Evolutionary conservation across 1,140 invertebrate genomes (phyloP), one percentile per base, ranked within the genome.

Genomic region (Bicyclus anynana): DNA sequence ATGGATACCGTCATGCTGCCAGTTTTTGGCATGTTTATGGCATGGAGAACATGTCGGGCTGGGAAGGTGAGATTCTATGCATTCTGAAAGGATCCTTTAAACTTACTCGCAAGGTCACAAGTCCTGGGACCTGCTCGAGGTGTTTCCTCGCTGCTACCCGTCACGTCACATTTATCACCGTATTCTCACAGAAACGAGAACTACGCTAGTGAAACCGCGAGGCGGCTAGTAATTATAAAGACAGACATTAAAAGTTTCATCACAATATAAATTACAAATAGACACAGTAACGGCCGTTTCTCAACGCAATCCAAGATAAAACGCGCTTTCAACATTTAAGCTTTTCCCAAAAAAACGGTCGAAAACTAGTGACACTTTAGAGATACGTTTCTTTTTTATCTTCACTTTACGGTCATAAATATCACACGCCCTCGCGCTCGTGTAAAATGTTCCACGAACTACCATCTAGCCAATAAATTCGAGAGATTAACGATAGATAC

Each of bases 401-500:
- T 84, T 80, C 77, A 78, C 72, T 75, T 61, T 40, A 56, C 52
- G 53, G 74, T 68, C 72, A 87, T 87, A 87, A 87, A 87, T 85
- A 84, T 74, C 74, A 40, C 42, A 70, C 78, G 75, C 78, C 77
- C 71, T 80, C 78, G 69, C 72, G 58, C 67, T 57, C 68, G 57
- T 57, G 68, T 70, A 65, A 72, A 76, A 82, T 71, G 75, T 70
- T 77, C 69, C 65, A 73, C 71, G 63, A 68, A 82, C 76, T 71
- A 68, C 68, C 60, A 71, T 49, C 69, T 70, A 72, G 63, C 61
- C 71, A 72, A 87, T 84, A 87, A 87, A 86, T 86, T 70, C 63
- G 59, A 57, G 65, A 84, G 81, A 84, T 84, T 80, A 83, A 87
- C 77, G 81, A 74, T 74, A 74, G 74, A 81, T 82, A 79, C 74